Base-by-base conservation (phyloP, 2,888 invertebrate genomes). In the Ptychoptera albimana region DNA sequence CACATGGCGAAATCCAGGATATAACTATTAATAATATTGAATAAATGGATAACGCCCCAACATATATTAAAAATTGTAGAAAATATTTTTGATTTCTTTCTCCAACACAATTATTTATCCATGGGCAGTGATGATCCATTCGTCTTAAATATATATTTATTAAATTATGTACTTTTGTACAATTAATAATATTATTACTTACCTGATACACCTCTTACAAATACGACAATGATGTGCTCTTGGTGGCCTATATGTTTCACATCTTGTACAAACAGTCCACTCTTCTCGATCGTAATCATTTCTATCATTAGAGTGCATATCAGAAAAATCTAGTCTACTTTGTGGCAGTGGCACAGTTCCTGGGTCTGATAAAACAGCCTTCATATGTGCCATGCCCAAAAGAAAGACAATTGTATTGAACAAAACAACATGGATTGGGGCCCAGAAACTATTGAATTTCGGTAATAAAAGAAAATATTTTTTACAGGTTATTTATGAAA, bases 81-180 rank as follows among this genome's bases (percentile, higher is more conserved):
- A 91, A 91, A 67, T 82, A 89, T 62, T 88, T 89, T 67, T 91
- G 89, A 70, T 92, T 91, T 56, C 77, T 75, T 65, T 91, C 89
- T 38, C 89, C 91, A 6, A 91, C 87, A 63, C 91, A 91, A 63
- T 92, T 92, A 61, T 92, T 92, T 40, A 91, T 88, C 86, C 86
- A 87, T 6, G 86, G 83, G 66, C 84, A 85, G 59, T 85, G 84
- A 23, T 42, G 42, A 42, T 42, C 42, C 42, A 42, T 42, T 42
- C 42, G 34, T 42, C 42, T 34, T n/a, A 34, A 34, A 34, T 39
- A 15, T 30, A 45, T 29, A 37, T 37, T 14, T 39, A 41, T n/a
- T n/a, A 10, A 34, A 6, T 6, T n/a, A 10, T 34, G 46, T 64
- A 64, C n/a, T n/a, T n/a, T n/a, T n/a, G n/a, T n/a, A n/a, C n/a